These are phyloP conservation scores for Drosophila seclusa DNA, from an alignment of 2,888 invertebrate species.

Conservation along the genomic window DNA sequence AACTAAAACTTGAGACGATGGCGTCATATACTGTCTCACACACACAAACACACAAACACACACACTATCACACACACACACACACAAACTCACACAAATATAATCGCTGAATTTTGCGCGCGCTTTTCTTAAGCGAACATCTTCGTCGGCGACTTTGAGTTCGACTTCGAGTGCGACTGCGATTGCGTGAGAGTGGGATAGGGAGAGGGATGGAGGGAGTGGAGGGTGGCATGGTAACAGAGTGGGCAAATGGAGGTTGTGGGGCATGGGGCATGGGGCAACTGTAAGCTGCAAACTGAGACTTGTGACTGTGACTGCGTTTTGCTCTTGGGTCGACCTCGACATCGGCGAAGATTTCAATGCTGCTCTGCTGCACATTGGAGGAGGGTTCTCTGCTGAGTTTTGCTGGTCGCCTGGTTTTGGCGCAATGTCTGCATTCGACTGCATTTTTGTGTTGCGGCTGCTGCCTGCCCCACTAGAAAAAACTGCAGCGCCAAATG, in stretches of 20 bases:
- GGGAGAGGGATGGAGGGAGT: neutral
- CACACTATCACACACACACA: constrained; percentile 1
- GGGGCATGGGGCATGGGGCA: neutral
- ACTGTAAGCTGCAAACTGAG: constrained; percentile 13
- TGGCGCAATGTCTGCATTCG: constrained; percentile 74
- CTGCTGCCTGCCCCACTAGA: constrained; percentile 13
- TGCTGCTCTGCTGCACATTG: constrained; percentile 36
- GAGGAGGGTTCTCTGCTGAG: constrained; percentile 27
- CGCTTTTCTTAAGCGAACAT: constrained; percentile 78
- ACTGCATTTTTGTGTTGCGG: constrained; percentile 74
- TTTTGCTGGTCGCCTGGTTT: constrained; percentile 73
- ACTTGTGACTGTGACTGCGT: constrained; percentile 53
- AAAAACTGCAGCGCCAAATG: constrained; percentile 58
- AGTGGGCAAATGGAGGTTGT: neutral
- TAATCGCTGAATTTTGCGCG: constrained; percentile 73
- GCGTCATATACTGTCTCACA: constrained; percentile 43
- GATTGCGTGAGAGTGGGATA: constrained; percentile 23
- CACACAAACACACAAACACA: constrained; percentile 9
- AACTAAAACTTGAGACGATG: constrained; percentile 57
- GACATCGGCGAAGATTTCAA: constrained; percentile 24
- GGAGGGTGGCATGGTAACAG: constrained; percentile 1
- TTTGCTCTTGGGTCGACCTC: constrained; percentile 51
- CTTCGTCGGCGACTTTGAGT: constrained; percentile 69
- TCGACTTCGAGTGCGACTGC: constrained; percentile 46
- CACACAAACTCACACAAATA: constrained; percentile 12